Evolutionary conservation across 2,113 vertebrate species (phyloP).

Genomic region (Pterocles burchelli): DNA sequence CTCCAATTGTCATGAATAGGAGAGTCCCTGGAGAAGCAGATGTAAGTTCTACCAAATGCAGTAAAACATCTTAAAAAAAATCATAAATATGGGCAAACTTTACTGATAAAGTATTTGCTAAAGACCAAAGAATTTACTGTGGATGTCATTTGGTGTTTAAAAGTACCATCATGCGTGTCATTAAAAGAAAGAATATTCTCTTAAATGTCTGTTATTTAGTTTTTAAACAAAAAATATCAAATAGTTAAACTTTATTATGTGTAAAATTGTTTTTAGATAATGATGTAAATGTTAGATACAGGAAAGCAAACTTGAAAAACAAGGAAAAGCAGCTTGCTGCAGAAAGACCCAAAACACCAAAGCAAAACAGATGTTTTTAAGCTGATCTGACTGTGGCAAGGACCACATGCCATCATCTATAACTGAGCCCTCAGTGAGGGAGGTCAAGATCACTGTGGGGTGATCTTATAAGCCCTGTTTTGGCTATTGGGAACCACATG

Average conservation of each 20-base stretch:
- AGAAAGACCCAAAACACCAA: background rate
- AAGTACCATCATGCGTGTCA: constrained; percentile 56
- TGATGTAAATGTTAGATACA: constrained; percentile 49
- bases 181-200: constrained; percentile 50
- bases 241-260: constrained; percentile 81
- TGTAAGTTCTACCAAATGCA: constrained; percentile 61
- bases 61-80: constrained; percentile 53
- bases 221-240: constrained; percentile 77
- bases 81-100: constrained; percentile 57
- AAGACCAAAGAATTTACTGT: constrained; percentile 25
- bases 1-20: constrained; percentile 67
- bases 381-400: background rate
- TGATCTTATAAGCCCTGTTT: background rate
- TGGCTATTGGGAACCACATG: background rate
- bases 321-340: constrained; percentile 33
- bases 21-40: constrained; percentile 69
- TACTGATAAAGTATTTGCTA: constrained; percentile 47
- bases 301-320: constrained; percentile 57
- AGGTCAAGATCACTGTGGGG: background rate
- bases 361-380: constrained; percentile 24
- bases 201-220: constrained; percentile 73
- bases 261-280: constrained; percentile 75
- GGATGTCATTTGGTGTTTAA: constrained; percentile 43
- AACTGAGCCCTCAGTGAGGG: background rate
- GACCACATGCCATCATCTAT: background rate